Evolutionary conservation across 2,797 vertebrate species (phyloP), one percentile per base, ranked within the genome.

Genomic region (Taenioides sp.): DNA sequence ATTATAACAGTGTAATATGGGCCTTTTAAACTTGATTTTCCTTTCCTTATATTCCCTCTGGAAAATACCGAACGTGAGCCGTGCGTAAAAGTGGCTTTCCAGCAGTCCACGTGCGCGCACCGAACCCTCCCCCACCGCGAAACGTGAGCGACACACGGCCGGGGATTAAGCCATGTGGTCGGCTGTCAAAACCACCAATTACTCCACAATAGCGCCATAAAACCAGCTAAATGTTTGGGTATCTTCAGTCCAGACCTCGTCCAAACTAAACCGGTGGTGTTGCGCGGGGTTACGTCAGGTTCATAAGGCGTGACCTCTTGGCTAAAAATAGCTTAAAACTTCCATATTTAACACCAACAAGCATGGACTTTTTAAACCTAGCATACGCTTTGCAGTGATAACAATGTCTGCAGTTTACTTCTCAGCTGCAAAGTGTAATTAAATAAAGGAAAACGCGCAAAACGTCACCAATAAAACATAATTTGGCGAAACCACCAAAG

Each of bases 171-270:
- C 63, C 40, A 49, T 65, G 63, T 49, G 40, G 6, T 17, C 34
- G 20, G 22, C 63, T 49, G 63, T 65, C 61, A 49, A 65, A 65
- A 25, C 40, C 63, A 49, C 63, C 40, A 49, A 23, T 40, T 27
- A 23, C 40, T 49, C 3, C 43, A 65, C 63, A 27, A 65, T 17
- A 50, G 23, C 23, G 9, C 16, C 23, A 49, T 22, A 65, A 65
- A 65, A 65, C 40, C 23, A 25, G 23, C 23, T 20, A 25, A 49
- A 65, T 50, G 23, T 47, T 7, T 3, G n/a, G 2, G 2, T 27
- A 22, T 40, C 14, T 23, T 4, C 1, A 14, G n/a, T 23, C n/a
- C 34, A 64, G 6, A 16, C 34, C 22, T 5, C 0, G n/a, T 23
- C 7, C 7, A 50, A 50, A 22, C 62, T 23, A 16, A 10, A 5